Base-by-base conservation (phyloP, 1,140 invertebrate species). In the Drosophila nasuta region DNA sequence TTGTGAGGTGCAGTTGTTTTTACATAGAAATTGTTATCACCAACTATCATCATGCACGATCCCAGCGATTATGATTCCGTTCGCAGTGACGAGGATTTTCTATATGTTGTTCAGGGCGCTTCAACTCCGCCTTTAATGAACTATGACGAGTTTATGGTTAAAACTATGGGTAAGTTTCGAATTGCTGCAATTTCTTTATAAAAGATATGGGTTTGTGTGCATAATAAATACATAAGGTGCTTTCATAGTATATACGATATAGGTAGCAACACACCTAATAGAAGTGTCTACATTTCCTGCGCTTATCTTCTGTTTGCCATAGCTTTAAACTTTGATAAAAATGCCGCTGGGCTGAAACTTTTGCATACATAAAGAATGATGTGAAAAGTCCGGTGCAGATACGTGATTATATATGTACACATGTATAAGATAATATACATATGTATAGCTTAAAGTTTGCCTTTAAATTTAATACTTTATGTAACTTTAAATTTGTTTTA, bases 281-380 rank as follows among this genome's bases (percentile, higher is more conserved):
- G 49, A 65, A 28, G 25, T 64, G 69, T 69, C 66, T 64, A 73
- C 79, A 75, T 17, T 33, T 79, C 73, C 69, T 69, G 28, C n/a
- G 11, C 83, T 89, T 88, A 88, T 88, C 83, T 82, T 6, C 8
- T 89, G 74, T 89, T 89, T 89, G 70, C 60, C 54, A 56, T 83
- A 49, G 77, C 54, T 81, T 81, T 77, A 71, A 65, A 78, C 66
- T 65, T 70, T 83, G 83, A 88, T 88, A 88, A 88, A 89, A 89
- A 80, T 68, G 33, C 56, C 56, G 51, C 43, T 75, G 83, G 51
- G 51, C 38, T 46, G 17, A 68, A 54, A 54, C 60, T 66, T 88
- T 75, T 75, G 79, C 76, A 86, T 73, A 70, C 20, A 57, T 41
- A 8, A 57, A 33, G 35, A 11, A 41, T 41, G 33, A 58, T 58